Evolutionary conservation across 2,797 vertebrate species (phyloP).

Genomic region (Sarcoramphus papa): DNA sequence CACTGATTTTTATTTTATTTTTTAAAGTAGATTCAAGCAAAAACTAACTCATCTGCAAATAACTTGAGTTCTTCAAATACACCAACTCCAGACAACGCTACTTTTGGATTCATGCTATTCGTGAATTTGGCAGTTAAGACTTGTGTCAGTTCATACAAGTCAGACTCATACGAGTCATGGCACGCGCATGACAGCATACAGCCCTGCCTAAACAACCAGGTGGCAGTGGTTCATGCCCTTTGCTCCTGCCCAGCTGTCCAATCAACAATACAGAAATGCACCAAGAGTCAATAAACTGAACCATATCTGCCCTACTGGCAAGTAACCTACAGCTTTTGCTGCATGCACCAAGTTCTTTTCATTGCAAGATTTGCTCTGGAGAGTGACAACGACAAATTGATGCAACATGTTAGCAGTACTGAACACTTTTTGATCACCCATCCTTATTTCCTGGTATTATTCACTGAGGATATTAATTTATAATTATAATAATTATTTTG

Average conservation of each 20-base stretch:
- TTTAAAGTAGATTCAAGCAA: not conserved
- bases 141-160: not conserved
- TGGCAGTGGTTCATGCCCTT: not conserved
- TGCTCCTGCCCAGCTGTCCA: not conserved
- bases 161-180: accelerated
- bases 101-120: not conserved
- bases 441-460: not conserved
- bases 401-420: not conserved
- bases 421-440: not conserved
- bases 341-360: not conserved
- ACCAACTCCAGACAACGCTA: not conserved
- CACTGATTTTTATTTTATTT: not conserved
- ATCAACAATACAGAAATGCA: not conserved
- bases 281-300: not conserved
- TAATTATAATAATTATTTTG: not conserved
- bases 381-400: not conserved
- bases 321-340: not conserved
- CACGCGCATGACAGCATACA: accelerated
- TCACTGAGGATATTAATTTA: not conserved
- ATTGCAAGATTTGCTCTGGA: not conserved
- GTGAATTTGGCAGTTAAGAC: not conserved
- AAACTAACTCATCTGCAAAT: not conserved
- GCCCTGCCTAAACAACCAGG: not conserved
- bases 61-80: not conserved
- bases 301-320: not conserved